Evolutionary conservation across 2,888 invertebrate genomes (phyloP).

Genomic region (Trichopria drosophilae): DNA sequence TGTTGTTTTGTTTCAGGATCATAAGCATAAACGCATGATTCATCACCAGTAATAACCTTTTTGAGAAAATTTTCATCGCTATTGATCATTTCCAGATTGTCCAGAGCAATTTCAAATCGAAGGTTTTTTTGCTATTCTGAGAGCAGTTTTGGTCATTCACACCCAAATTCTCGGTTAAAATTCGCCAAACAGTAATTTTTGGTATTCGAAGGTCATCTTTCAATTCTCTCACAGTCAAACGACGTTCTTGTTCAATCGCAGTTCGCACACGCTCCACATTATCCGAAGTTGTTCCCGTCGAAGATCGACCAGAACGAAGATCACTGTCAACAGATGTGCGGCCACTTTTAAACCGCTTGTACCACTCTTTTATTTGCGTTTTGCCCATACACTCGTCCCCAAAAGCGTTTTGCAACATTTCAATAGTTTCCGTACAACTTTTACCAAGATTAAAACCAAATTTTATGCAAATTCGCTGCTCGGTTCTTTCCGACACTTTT

Average conservation of each 20-base stretch:
- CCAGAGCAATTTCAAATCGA: too few species aligned
- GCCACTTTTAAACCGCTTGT: too few species aligned
- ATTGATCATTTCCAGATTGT: constrained; percentile 15
- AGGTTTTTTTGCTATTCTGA: too few species aligned
- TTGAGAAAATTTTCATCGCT: constrained; percentile 21
- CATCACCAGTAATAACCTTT: constrained; percentile 36
- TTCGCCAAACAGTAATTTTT: background rate
- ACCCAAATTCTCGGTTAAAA: constrained; percentile 23
- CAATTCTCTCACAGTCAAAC: constrained; percentile 19
- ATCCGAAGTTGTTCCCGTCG: constrained; percentile 19
- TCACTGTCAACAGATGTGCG: constrained; percentile 35
- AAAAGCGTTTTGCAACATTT: too few species aligned
- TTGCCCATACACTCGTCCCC: too few species aligned
- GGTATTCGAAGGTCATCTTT: constrained; percentile 1
- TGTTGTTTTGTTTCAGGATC: too few species aligned
- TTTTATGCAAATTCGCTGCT: too few species aligned
- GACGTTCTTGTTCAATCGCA: constrained; percentile 5
- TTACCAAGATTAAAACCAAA: too few species aligned
- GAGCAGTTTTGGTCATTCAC: too few species aligned
- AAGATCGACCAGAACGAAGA: constrained; percentile 29
- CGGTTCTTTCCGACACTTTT: too few species aligned
- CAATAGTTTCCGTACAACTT: too few species aligned
- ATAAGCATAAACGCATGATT: constrained; percentile 34
- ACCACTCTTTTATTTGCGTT: too few species aligned
- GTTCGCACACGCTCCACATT: background rate